Conservation (phyloP, 2,797 vertebrate genomes). For the Cossypha dichroa region DNA sequence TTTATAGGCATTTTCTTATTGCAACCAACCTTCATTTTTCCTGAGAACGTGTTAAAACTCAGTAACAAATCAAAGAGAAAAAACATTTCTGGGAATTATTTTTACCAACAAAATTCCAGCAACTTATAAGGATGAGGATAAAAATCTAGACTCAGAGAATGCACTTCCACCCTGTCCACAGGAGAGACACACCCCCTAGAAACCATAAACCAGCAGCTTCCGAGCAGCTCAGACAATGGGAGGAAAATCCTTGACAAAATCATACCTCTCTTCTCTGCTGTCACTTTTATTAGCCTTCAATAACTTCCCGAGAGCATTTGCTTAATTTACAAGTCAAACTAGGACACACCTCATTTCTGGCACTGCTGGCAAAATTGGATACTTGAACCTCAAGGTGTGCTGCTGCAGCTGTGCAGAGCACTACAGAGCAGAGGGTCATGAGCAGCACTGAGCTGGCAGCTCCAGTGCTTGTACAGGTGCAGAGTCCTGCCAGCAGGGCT, state of each 20-base stretch:
- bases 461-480: not conserved
- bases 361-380: not conserved
- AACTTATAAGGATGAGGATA: not conserved
- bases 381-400: not conserved
- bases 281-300: not conserved
- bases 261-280: not conserved
- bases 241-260: not conserved
- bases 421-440: not conserved
- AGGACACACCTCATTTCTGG: slow-evolving; percentile 1
- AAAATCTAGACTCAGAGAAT: not conserved
- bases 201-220: not conserved
- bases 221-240: not conserved
- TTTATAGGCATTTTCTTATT: not conserved
- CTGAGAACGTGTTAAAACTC: not conserved
- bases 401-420: not conserved
- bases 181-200: not conserved
- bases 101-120: not conserved
- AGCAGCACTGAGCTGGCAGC: slow-evolving; percentile 5
- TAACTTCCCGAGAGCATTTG: not conserved
- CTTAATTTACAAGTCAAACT: slow-evolving; percentile 12
- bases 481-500: not conserved
- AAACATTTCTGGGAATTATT: not conserved
- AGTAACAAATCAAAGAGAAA: not conserved
- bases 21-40: not conserved
- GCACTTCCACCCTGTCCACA: not conserved